Conservation (phyloP, 2,113 vertebrate species). For the Protobothrops mucrosquamatus region DNA sequence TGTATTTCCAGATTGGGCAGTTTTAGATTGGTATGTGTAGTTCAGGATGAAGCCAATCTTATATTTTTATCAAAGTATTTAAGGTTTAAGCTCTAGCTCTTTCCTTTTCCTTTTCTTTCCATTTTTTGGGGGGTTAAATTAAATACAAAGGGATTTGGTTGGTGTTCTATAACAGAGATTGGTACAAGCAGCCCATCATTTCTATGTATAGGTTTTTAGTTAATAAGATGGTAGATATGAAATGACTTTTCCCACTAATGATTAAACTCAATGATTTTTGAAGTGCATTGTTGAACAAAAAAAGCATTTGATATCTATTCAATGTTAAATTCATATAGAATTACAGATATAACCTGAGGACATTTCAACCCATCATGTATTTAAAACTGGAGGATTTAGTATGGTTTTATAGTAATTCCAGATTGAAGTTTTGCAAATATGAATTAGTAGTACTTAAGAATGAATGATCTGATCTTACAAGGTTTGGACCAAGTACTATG, state of each 20-base stretch:
- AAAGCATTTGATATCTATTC: slow-evolving; percentile 21
- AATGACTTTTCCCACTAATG: slow-evolving; percentile 51
- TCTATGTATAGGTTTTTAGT: slow-evolving; percentile 63
- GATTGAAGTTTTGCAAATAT: background rate
- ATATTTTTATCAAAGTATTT: slow-evolving; percentile 70
- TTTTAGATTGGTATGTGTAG: slow-evolving; percentile 70
- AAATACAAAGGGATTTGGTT: slow-evolving; percentile 63
- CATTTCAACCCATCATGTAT: slow-evolving; percentile 26
- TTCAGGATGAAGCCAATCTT: slow-evolving; percentile 70
- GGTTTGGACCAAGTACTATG: background rate
- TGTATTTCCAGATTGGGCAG: slow-evolving; percentile 66
- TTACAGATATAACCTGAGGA: slow-evolving; percentile 22
- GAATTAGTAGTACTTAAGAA: slow-evolving; percentile 4
- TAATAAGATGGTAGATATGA: slow-evolving; percentile 66
- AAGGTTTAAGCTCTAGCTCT: slow-evolving; percentile 61
- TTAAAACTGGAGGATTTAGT: background rate
- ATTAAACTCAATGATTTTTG: slow-evolving; percentile 52
- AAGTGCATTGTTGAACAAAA: slow-evolving; percentile 34
- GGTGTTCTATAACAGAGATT: slow-evolving; percentile 57
- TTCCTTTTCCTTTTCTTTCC: slow-evolving; percentile 3
- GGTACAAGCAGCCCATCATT: slow-evolving; percentile 57
- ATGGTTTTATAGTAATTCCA: background rate
- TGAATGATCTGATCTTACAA: background rate
- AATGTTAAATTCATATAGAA: slow-evolving; percentile 12
- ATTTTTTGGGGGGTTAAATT: slow-evolving; percentile 17